phyloP scores from a whole-genome alignment of 2,113 vertebrate genomes.

The Lampris megalopsis region DNA sequence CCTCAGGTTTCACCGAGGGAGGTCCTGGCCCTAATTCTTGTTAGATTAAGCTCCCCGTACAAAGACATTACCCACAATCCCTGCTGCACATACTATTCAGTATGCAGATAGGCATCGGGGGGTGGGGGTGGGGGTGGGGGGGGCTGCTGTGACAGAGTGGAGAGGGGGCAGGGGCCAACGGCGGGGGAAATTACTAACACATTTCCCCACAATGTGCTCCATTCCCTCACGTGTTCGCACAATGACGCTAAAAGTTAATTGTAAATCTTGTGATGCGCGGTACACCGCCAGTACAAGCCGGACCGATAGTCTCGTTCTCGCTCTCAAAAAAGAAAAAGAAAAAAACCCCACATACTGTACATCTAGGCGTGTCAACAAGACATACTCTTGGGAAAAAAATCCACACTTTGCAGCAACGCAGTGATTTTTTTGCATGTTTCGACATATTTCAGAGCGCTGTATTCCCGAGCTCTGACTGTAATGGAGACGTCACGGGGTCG shows the following conservation, averaged over 20 bases:
- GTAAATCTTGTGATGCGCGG: conserved; percentile 58
- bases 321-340: conserved; percentile 34
- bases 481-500: neutral
- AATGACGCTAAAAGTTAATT: conserved; percentile 50
- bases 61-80: conserved; percentile 48
- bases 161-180: conserved; percentile 27
- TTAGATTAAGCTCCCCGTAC: conserved; percentile 31
- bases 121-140: neutral
- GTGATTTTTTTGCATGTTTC: neutral
- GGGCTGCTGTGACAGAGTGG: conserved; percentile 25
- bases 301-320: conserved; percentile 3
- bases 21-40: conserved; percentile 36
- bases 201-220: conserved; percentile 70
- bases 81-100: conserved; percentile 49
- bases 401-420: conserved; percentile 27
- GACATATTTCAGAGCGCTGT: conserved; percentile 2
- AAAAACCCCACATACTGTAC: neutral
- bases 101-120: conserved; percentile 51
- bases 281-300: conserved; percentile 50
- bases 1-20: conserved; percentile 16
- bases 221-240: conserved; percentile 68
- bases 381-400: conserved; percentile 44
- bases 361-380: conserved; percentile 50
- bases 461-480: neutral
- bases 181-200: conserved; percentile 68